These are phyloP conservation scores for Gymnocephalus cernua DNA, from an alignment of 2,113 vertebrate species.

Conservation along the genomic window DNA sequence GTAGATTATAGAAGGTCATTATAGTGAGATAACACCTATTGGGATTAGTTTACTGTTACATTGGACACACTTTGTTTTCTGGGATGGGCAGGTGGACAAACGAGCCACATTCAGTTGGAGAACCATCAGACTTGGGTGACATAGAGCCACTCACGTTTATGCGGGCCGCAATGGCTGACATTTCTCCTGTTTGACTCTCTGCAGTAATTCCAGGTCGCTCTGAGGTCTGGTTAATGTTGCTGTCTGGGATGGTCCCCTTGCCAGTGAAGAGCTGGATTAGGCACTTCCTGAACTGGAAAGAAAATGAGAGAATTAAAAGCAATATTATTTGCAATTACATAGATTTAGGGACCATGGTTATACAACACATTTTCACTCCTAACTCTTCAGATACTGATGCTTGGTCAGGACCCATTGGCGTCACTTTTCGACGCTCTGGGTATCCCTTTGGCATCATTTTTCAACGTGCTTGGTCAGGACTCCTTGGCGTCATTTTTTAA, in stretches of 20 bases:
- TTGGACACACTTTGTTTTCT: constrained; percentile 85
- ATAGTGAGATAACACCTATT: neutral
- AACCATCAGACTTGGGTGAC: constrained; percentile 70
- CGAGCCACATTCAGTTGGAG: constrained; percentile 73
- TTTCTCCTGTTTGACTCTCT: constrained; percentile 83
- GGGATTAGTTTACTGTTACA: constrained; percentile 59
- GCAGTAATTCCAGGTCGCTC: constrained; percentile 74
- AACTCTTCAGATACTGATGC: too few species aligned
- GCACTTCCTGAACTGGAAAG: constrained; percentile 89
- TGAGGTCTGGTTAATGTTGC: constrained; percentile 78
- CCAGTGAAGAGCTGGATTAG: constrained; percentile 87
- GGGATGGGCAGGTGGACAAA: constrained; percentile 80
- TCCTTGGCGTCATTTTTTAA: too few species aligned
- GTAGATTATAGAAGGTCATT: constrained; percentile 11
- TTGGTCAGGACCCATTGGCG: too few species aligned
- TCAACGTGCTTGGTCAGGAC: too few species aligned
- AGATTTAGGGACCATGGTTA: neutral
- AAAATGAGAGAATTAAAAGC: constrained; percentile 10
- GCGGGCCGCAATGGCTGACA: constrained; percentile 78
- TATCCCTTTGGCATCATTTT: too few species aligned
- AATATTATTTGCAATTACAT: neutral
- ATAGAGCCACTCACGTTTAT: constrained; percentile 65
- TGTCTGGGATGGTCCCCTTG: constrained; percentile 57
- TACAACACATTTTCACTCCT: too few species aligned
- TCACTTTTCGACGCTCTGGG: too few species aligned